Evolutionary conservation across 2,888 invertebrate species (phyloP).

Genomic region (Steinernema carpocapsae): DNA sequence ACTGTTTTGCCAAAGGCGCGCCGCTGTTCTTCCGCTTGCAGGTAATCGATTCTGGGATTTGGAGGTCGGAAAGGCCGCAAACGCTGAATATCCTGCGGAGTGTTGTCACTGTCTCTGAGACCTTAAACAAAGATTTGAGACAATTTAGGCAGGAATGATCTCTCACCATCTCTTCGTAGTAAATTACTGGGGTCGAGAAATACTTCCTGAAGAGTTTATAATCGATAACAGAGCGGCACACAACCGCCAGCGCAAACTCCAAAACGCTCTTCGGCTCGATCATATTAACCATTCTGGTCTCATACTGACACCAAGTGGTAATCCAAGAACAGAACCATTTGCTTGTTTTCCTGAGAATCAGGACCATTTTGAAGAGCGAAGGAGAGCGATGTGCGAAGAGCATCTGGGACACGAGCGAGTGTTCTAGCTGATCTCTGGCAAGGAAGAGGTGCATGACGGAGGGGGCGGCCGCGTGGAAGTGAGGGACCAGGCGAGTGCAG

Average conservation of each 20-base stretch:
- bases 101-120: constrained; percentile 34
- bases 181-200: constrained; percentile 34
- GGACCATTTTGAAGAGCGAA: constrained; percentile 19
- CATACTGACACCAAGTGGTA: constrained; percentile 24
- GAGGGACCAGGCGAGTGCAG: constrained; percentile 36
- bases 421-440: constrained; percentile 38
- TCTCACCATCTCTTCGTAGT: constrained; percentile 36
- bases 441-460: constrained; percentile 39
- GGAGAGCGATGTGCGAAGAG: constrained; percentile 21
- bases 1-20: not conserved
- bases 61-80: constrained; percentile 34
- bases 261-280: constrained; percentile 33
- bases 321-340: not conserved
- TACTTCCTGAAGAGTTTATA: constrained; percentile 34
- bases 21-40: constrained; percentile 36
- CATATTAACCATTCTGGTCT: constrained; percentile 34
- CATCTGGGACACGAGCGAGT: constrained; percentile 33
- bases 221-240: constrained; percentile 34
- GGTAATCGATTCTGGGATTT: constrained; percentile 31
- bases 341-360: not conserved
- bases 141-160: no score
- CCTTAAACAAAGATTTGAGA: no score
- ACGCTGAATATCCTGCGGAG: constrained; percentile 28
- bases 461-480: constrained; percentile 37
- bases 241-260: constrained; percentile 35